These are phyloP conservation scores for Rafetus swinhoei DNA, from an alignment of 2,113 vertebrate species.

Conservation along the genomic window DNA sequence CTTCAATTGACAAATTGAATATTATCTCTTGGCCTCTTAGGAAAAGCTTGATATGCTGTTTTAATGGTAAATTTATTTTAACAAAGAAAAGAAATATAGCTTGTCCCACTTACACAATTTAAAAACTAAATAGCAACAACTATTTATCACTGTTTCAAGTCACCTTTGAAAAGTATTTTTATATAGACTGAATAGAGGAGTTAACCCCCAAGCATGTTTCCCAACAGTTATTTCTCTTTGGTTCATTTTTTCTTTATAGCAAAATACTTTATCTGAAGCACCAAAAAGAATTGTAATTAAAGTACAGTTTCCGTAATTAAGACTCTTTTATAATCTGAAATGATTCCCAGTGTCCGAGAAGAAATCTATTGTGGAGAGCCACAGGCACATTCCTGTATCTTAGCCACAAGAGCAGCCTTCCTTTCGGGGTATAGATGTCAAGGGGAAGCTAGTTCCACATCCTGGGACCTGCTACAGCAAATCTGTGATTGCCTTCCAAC, in stretches of 20 bases:
- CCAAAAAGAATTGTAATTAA: neutral
- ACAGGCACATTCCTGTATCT: neutral
- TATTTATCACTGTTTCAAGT: neutral
- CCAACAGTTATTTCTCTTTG: neutral
- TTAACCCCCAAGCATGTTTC: neutral
- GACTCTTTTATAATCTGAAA: too few species aligned
- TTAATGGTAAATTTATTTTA: neutral
- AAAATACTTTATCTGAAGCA: neutral
- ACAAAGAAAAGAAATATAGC: neutral
- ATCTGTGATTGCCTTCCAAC: neutral
- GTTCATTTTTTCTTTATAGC: neutral
- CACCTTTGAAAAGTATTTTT: neutral
- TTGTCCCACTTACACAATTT: too few species aligned
- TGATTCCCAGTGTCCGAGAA: neutral
- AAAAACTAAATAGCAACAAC: too few species aligned
- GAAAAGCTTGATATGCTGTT: neutral
- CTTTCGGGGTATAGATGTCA: neutral
- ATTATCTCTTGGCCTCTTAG: neutral
- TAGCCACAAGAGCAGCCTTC: neutral
- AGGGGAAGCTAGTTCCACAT: neutral
- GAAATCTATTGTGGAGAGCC: neutral
- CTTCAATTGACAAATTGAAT: neutral
- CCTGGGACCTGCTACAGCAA: neutral
- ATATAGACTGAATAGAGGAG: neutral
- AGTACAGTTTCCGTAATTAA: too few species aligned